A percentile compares a stretch with the other conserved stretches of the same genome.
phyloP scores from a whole-genome alignment of 2,888 invertebrate genomes.

The Ectemnius lituratus region DNA sequence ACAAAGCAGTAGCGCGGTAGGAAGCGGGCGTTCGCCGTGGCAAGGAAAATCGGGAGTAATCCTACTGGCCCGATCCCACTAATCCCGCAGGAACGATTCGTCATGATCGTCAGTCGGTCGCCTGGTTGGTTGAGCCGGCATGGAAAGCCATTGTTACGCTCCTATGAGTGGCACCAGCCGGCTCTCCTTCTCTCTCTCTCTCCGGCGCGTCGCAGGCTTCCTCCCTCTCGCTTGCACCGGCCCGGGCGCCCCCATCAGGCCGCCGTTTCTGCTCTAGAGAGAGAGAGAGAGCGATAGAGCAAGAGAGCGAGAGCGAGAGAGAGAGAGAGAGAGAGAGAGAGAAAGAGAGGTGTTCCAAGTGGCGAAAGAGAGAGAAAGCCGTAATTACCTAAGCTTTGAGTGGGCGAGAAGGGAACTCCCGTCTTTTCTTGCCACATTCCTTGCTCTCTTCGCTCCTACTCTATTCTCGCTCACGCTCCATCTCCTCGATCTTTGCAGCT shows the following conservation, averaged over 20 bases:
- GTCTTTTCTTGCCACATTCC: conserved; percentile 26
- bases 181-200: conserved; percentile 37
- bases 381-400: conserved; percentile 15
- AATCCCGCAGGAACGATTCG: conserved; percentile 60
- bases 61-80: conserved; percentile 36
- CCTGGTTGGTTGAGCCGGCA: conserved; percentile 65
- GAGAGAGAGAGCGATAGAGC: no score
- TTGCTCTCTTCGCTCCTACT: conserved; percentile 15
- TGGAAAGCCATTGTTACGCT: conserved; percentile 72
- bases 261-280: conserved; percentile 7
- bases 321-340: not conserved
- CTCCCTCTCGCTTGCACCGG: conserved; percentile 20
- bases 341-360: not conserved
- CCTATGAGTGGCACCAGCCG: conserved; percentile 59
- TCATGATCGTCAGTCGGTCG: conserved; percentile 62
- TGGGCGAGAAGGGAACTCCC: conserved; percentile 43
- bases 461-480: conserved; percentile 7
- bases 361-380: not conserved
- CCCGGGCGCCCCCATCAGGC: conserved; percentile 4
- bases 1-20: no score
- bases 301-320: conserved; percentile 1
- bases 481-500: no score
- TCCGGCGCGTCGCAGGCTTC: conserved; percentile 31
- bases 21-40: no score
- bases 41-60: conserved; percentile 33